phyloP scores from a whole-genome alignment of 2,113 vertebrate genomes.

The Menura novaehollandiae region DNA sequence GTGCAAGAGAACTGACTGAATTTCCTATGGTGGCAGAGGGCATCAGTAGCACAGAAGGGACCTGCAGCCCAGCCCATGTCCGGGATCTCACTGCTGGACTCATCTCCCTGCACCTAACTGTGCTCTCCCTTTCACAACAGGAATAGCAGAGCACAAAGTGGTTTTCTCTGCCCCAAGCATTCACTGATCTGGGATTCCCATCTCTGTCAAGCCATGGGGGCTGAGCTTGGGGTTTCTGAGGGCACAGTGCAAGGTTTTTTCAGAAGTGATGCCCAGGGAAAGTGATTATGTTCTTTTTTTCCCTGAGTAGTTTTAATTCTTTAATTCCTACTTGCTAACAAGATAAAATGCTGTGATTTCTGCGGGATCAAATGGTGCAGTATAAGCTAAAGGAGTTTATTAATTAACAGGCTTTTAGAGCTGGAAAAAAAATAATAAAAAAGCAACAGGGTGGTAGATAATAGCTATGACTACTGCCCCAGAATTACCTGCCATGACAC shows the following conservation, averaged over 20 bases:
- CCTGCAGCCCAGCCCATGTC: not conserved
- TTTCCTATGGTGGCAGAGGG: not conserved
- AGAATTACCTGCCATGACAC: not conserved
- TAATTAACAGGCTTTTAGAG: constrained; percentile 24
- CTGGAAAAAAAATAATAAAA: not conserved
- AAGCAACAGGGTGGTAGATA: not conserved
- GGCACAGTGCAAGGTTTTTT: not conserved
- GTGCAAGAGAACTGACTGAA: not conserved
- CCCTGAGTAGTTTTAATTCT: not conserved
- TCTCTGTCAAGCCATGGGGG: not conserved
- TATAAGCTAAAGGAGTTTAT: not conserved
- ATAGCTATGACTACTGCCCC: not conserved
- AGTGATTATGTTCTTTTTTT: not conserved
- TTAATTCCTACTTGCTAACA: constrained; percentile 13
- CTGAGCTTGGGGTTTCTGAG: not conserved
- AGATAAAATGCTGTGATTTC: constrained; percentile 37
- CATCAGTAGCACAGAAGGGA: not conserved
- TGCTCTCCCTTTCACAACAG: not conserved
- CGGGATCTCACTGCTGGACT: not conserved
- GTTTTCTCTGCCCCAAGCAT: not conserved
- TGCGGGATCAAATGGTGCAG: constrained; percentile 26
- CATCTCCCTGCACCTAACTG: not conserved
- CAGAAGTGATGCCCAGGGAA: not conserved
- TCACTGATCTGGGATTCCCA: not conserved
- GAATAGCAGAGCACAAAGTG: not conserved